Base-by-base conservation (phyloP, 2,888 invertebrate species). In the Eilema depressum region DNA sequence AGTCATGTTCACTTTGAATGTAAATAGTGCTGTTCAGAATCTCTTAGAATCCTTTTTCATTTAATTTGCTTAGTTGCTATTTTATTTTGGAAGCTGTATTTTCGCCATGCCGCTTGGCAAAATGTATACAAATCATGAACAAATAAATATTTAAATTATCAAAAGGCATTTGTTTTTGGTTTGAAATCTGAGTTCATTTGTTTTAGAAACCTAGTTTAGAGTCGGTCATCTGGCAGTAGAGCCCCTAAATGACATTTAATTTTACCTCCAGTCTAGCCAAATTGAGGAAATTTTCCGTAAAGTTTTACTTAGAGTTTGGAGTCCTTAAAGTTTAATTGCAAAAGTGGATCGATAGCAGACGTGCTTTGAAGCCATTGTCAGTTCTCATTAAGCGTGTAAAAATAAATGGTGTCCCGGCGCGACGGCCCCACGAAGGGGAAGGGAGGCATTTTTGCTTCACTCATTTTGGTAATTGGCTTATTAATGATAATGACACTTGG, bases 321-420 rank as follows among this genome's bases (percentile, higher is more conserved):
- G 67, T 67, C 47, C 67, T 61, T 61, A 68, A 25, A 61, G 33
- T 71, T 69, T 79, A 77, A 78, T 82, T 79, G 74, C 61, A n/a
- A 72, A 77, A 76, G 73, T 74, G 75, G 84, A 88, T 88, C 89
- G 83, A 88, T 88, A 84, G 74, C 80, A 85, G 83, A 85, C 77
- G 81, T 80, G 81, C 82, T 83, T 83, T 81, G 83, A 84, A 83
- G 82, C 82, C 82, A 85, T 82, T 91, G 92, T 93, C 93, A 91
- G 89, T 89, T 89, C 91, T 92, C 91, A 92, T 93, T 93, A 93
- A 85, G 80, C 83, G 88, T 86, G 89, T 89, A 91, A 90, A 93
- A 92, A 92, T 90, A 91, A 93, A 93, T 91, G 92, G 88, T 87
- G 84, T 88, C 86, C 83, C 83, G 83, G 84, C 83, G 86, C 86